phyloP scores from a whole-genome alignment of 2,888 invertebrate species.

The Cheilosia scutellata region DNA sequence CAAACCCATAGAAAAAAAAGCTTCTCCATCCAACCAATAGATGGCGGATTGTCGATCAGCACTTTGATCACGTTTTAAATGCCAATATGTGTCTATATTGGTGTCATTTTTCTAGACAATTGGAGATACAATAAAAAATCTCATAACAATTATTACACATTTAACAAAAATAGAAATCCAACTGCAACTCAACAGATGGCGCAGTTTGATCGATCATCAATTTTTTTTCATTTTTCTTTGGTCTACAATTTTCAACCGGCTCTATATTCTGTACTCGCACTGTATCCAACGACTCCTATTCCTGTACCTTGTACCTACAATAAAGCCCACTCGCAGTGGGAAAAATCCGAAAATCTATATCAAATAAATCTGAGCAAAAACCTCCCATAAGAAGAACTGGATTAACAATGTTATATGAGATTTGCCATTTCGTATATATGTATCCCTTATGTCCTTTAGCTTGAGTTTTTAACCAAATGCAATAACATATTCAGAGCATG shows the following conservation, averaged over 20 bases:
- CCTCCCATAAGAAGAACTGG: conserved; percentile 15
- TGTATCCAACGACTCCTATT: not conserved
- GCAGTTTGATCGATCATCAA: too few relatives aligned
- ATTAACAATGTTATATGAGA: conserved; percentile 38
- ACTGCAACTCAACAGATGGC: too few relatives aligned
- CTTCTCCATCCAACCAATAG: too few relatives aligned
- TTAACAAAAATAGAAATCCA: too few relatives aligned
- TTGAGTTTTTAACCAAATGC: conserved; percentile 2
- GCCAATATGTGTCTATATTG: too few relatives aligned
- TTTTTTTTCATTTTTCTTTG: too few relatives aligned
- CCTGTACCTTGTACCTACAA: not conserved
- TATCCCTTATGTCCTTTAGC: not conserved
- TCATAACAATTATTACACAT: too few relatives aligned
- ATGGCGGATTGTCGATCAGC: too few relatives aligned
- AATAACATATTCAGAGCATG: conserved; percentile 23
- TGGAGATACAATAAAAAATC: too few relatives aligned
- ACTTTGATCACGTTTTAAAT: too few relatives aligned
- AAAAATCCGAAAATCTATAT: conserved; percentile 19
- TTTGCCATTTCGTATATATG: conserved; percentile 8
- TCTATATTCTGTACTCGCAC: not conserved
- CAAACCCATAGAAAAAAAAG: too few relatives aligned
- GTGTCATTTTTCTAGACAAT: too few relatives aligned
- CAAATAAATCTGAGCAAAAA: conserved; percentile 28
- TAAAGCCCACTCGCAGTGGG: conserved; percentile 17
- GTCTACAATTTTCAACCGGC: not conserved